A percentile compares a stretch with the other conserved stretches of the same genome.
These are phyloP conservation scores for Strongylocentrotus purpuratus DNA, from an alignment of 35 echinoderm and acorn worm genomes.

Conservation along the genomic window DNA sequence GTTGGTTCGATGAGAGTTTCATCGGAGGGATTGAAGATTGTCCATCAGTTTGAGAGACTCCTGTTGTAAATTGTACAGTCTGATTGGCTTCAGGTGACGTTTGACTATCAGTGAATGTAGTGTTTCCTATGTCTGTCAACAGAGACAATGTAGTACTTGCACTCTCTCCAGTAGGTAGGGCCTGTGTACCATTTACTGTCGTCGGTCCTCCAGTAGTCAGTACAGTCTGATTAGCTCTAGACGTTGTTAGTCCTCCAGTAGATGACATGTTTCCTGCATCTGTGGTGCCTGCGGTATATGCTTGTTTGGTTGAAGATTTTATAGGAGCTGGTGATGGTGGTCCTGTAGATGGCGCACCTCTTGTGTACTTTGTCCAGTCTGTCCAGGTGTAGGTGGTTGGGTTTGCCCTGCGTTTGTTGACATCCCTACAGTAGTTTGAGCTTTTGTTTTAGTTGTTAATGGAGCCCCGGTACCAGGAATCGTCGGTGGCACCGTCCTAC, in stretches of 20 bases:
- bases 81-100: neutral
- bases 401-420: constrained; percentile 12
- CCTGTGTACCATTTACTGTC: neutral
- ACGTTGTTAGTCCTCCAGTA: neutral
- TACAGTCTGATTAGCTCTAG: neutral
- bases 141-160: neutral
- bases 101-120: neutral
- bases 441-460: neutral
- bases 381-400: neutral
- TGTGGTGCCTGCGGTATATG: neutral
- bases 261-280: neutral
- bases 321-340: neutral
- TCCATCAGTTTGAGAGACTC: neutral
- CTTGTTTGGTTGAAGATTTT: neutral
- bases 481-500: no score
- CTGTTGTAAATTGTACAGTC: neutral
- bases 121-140: neutral
- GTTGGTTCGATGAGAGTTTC: neutral
- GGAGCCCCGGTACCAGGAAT: neutral
- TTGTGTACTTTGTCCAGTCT: constrained; percentile 8
- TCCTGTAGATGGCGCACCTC: neutral
- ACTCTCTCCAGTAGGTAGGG: neutral
- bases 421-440: neutral
- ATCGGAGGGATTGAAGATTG: neutral
- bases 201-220: neutral